phyloP scores from a whole-genome alignment of 1,140 invertebrate genomes.

The Spodoptera frugiperda region DNA sequence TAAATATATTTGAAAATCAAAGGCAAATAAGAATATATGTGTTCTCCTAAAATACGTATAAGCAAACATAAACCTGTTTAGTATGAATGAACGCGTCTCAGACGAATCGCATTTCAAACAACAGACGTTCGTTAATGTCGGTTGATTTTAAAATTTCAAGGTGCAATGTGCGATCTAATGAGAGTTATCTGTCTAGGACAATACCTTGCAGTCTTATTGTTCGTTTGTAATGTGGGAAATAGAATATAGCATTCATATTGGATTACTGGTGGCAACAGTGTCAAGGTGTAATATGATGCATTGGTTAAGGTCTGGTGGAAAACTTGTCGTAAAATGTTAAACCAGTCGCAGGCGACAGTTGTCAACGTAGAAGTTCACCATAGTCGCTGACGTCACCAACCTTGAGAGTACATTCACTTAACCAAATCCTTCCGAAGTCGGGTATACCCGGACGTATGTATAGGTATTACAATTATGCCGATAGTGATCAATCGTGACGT shows the following conservation, averaged over 20 bases:
- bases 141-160: background rate
- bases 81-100: too few relatives aligned
- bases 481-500: constrained; percentile 34
- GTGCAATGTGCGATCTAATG: background rate
- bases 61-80: too few relatives aligned
- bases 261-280: constrained; percentile 69
- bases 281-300: constrained; percentile 68
- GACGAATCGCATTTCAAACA: too few relatives aligned
- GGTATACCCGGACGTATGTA: constrained; percentile 27
- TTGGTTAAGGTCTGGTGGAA: constrained; percentile 48
- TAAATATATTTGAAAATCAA: too few relatives aligned
- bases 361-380: constrained; percentile 16
- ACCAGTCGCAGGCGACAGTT: constrained; percentile 4
- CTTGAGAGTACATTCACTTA: constrained; percentile 52
- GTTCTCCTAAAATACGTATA: too few relatives aligned
- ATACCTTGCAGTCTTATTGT: constrained; percentile 21
- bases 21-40: too few relatives aligned
- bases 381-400: constrained; percentile 42
- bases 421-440: constrained; percentile 36
- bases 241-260: constrained; percentile 66
- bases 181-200: background rate
- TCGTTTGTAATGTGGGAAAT: constrained; percentile 51
- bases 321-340: constrained; percentile 11
- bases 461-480: constrained; percentile 13
- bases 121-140: too few relatives aligned